These are phyloP conservation scores for Piaya cayana DNA, from an alignment of 2,113 vertebrate species.

Conservation along the genomic window DNA sequence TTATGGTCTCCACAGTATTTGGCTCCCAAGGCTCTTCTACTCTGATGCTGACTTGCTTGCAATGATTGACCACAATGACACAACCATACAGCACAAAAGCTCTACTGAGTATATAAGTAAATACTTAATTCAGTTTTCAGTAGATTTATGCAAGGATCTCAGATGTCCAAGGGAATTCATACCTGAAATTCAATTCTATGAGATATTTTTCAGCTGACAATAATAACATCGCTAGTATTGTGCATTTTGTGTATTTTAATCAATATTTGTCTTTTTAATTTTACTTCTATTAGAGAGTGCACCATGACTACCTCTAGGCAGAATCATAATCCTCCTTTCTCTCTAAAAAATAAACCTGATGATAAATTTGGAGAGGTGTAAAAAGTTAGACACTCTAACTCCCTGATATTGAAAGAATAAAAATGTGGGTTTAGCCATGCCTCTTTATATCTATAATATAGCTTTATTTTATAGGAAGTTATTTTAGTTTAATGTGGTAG, in stretches of 20 bases:
- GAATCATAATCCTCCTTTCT: neutral
- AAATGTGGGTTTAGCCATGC: too few species aligned
- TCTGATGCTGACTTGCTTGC: neutral
- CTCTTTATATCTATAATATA: neutral
- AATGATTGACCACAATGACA: neutral
- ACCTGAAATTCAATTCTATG: neutral
- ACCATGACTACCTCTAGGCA: neutral
- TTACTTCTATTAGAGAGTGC: neutral
- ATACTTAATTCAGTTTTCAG: neutral
- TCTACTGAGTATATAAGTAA: neutral
- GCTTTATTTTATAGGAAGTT: neutral
- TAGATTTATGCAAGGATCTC: neutral
- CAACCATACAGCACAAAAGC: accelerated
- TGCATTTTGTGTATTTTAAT: neutral
- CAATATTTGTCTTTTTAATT: neutral
- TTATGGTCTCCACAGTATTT: neutral
- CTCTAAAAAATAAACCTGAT: neutral
- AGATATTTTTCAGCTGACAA: neutral
- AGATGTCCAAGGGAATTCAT: neutral
- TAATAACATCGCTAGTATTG: neutral
- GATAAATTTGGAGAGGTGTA: too few species aligned
- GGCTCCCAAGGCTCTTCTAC: neutral
- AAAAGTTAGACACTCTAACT: too few species aligned
- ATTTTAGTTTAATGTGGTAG: neutral
- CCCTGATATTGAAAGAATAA: too few species aligned